phyloP scores from a whole-genome alignment of 2,797 vertebrate genomes.

The Chaetophractus vellerosus region DNA sequence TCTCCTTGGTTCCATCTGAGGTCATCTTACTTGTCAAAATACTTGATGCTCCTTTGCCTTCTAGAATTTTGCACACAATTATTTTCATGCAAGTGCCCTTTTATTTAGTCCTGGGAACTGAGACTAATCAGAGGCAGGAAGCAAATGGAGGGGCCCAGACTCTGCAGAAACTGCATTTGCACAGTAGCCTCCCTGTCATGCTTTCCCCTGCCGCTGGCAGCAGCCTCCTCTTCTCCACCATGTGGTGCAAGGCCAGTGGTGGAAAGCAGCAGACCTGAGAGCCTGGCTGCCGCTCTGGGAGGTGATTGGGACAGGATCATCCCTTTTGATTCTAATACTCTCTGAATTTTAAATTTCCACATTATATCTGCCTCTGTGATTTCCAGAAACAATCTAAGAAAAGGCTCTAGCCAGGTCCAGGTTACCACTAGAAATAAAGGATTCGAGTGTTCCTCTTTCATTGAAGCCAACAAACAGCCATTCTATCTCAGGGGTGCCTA shows the following conservation, averaged over 20 bases:
- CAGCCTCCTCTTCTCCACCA: fast-evolving
- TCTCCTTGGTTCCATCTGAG: not conserved
- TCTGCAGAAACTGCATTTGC: not conserved
- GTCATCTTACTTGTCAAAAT: not conserved
- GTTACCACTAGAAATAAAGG: not conserved
- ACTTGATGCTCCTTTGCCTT: not conserved
- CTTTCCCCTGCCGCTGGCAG: not conserved
- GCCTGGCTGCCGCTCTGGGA: not conserved
- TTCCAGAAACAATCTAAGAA: not conserved
- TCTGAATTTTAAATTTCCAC: not conserved
- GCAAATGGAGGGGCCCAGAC: fast-evolving
- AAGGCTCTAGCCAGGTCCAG: not conserved
- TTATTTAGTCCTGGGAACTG: not conserved
- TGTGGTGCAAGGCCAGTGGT: fast-evolving
- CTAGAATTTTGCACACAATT: slow-evolving; percentile 9
- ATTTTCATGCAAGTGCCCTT: not conserved
- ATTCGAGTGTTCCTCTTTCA: not conserved
- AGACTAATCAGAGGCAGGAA: not conserved
- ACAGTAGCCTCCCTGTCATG: fast-evolving
- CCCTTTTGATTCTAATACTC: not conserved
- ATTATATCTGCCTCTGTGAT: not conserved
- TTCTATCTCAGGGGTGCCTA: not conserved
- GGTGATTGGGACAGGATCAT: too few species aligned
- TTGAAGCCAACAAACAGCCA: not conserved
- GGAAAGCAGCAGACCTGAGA: not conserved